Evolutionary conservation across 1,140 invertebrate species (phyloP), one percentile per base, ranked within the genome.

Genomic region (Drosophila triauraria): DNA sequence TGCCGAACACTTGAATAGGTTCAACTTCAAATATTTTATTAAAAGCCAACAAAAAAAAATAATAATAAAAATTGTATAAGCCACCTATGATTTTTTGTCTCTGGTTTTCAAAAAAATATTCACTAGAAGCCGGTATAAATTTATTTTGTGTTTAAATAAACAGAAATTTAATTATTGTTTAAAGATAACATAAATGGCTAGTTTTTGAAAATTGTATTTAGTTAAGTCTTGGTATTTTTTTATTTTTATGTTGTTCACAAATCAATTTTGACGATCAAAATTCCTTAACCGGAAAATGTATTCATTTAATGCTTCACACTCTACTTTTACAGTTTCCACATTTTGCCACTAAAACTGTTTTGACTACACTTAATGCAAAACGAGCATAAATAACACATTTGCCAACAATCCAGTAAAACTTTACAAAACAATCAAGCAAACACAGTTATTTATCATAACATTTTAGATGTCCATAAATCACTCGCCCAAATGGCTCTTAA

Each of bases 401-500:
- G 30, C 17, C 12, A 42, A 38, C 35, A 13, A 13, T 13, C 12
- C 35, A 4, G n/a, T 20, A 44, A n/a, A 7, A 7, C 4, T 40
- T 54, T 40, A 13, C 17, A 15, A 23, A 67, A 38, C 20, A 38
- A 12, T 27, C 3, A 25, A 32, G 15, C 9, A 38, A 63, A 47
- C 58, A 10, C 25, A n/a, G 32, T 13, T 44, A 27, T 27, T 5
- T n/a, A 63, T 67, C n/a, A 40, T n/a, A 4, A 2, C 2, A 12
- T 59, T 59, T 64, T 60, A 43, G 23, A 53, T 32, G 44, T 32
- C 17, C 25, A 67, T 32, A 68, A 50, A 48, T 43, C 44, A 35
- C 23, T 15, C 17, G 8, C 25, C 4, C n/a, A 30, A 50, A 48
- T 15, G 25, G 70, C 44, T 44, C 67, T 54, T 88, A 88, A 54